Evolutionary conservation across 2,113 vertebrate species (phyloP).

Genomic region (Alethe castanea): DNA sequence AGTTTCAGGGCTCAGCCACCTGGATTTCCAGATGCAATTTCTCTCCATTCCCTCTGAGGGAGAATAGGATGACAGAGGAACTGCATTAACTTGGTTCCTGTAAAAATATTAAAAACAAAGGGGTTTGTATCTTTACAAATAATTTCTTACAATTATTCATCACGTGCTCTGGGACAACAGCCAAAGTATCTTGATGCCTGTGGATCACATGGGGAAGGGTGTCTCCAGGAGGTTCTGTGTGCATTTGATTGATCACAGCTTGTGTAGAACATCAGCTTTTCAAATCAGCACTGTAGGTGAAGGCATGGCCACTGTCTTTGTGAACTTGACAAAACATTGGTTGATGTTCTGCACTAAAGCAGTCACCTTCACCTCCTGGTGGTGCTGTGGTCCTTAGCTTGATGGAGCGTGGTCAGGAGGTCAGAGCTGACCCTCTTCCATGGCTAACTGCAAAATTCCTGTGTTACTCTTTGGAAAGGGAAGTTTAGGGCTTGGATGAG

Average conservation of each 20-base stretch:
- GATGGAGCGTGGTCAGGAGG: background rate
- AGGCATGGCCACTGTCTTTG: background rate
- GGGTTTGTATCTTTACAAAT: background rate
- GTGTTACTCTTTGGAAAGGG: background rate
- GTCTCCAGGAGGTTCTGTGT: background rate
- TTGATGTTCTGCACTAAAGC: background rate
- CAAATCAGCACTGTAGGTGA: background rate
- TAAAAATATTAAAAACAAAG: slow-evolving; percentile 47
- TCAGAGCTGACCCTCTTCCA: background rate
- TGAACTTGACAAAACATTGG: background rate
- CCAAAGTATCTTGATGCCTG: background rate
- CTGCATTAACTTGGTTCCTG: slow-evolving; percentile 43
- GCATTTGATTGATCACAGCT: background rate
- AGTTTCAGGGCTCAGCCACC: background rate
- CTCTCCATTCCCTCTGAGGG: slow-evolving; percentile 29
- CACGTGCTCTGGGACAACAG: slow-evolving; percentile 24
- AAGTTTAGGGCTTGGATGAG: background rate
- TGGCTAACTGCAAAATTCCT: background rate
- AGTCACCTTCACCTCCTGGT: background rate
- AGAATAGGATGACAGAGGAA: background rate
- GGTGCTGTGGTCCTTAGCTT: background rate
- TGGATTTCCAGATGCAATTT: slow-evolving; percentile 25
- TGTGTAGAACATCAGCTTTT: background rate
- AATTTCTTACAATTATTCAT: slow-evolving; percentile 2
- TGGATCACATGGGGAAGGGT: background rate